Evolutionary conservation across 2,888 invertebrate species (phyloP).

Genomic region (Agrochola lota): DNA sequence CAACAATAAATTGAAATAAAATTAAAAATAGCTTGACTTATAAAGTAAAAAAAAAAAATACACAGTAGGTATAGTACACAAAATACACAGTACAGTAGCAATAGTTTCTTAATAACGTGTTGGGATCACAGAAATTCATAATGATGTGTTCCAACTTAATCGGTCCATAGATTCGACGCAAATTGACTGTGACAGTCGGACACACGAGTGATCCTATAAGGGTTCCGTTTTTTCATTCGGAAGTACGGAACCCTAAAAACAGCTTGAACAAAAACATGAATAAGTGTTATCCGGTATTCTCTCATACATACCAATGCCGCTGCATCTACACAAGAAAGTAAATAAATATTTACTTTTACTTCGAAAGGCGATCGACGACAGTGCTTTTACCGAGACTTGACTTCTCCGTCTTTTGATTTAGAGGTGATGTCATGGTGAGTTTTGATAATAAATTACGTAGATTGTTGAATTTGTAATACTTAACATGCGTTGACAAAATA

Average conservation of each 20-base stretch:
- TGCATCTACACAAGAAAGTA: conserved; percentile 55
- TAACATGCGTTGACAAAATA: not conserved
- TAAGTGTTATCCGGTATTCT: conserved; percentile 21
- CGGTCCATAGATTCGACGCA: too few relatives aligned
- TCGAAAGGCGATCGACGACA: conserved; percentile 49
- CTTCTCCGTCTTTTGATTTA: not conserved
- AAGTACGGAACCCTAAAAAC: not conserved
- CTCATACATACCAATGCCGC: conserved; percentile 34
- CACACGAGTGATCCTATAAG: too few relatives aligned
- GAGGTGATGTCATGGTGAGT: conserved; percentile 27
- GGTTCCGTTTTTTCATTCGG: too few relatives aligned
- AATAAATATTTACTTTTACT: conserved; percentile 68
- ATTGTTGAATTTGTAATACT: conserved; percentile 4
- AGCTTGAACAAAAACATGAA: conserved; percentile 7
- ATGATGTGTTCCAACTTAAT: too few relatives aligned
- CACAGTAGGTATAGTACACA: too few relatives aligned
- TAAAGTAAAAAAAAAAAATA: too few relatives aligned
- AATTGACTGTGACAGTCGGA: too few relatives aligned
- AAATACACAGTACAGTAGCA: too few relatives aligned
- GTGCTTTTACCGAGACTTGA: conserved; percentile 18
- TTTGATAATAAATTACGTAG: conserved; percentile 1
- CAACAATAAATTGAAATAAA: too few relatives aligned
- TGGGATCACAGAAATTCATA: too few relatives aligned
- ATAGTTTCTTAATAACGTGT: too few relatives aligned
- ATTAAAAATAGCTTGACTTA: too few relatives aligned